phyloP scores from a whole-genome alignment of 2,888 invertebrate species.

The Diadegma fenestrale region DNA sequence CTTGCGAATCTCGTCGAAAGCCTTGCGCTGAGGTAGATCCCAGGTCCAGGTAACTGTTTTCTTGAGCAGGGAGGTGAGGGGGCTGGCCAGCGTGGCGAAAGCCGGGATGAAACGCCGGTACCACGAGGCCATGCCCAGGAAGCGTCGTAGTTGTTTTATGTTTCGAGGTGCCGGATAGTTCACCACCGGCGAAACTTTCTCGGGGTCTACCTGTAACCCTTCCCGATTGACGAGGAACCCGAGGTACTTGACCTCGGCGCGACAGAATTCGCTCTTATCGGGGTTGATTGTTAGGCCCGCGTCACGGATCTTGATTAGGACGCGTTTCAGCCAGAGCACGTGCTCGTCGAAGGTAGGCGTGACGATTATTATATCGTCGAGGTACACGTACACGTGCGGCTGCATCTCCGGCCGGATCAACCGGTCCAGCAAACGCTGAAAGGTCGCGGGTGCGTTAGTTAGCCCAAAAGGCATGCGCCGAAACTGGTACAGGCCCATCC shows the following conservation, averaged over 20 bases:
- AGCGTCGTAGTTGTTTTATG: conserved; percentile 33
- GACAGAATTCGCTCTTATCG: conserved; percentile 36
- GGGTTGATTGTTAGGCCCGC: conserved; percentile 66
- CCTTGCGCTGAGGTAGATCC: conserved; percentile 29
- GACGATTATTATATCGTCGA: conserved; percentile 67
- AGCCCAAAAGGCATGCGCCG: conserved; percentile 75
- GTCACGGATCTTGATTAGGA: conserved; percentile 72
- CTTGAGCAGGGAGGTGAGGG: conserved; percentile 8
- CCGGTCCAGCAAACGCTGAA: conserved; percentile 74
- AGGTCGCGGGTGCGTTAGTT: conserved; percentile 75
- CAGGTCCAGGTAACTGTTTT: conserved; percentile 48
- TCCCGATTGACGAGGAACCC: conserved; percentile 33
- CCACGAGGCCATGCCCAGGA: conserved; percentile 37
- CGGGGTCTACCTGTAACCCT: conserved; percentile 17
- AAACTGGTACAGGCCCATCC: conserved; percentile 76
- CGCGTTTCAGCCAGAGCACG: conserved; percentile 51
- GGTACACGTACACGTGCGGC: conserved; percentile 56
- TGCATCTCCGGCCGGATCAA: conserved; percentile 70
- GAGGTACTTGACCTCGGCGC: conserved; percentile 11
- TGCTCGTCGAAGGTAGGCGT: conserved; percentile 62
- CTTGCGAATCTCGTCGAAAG: conserved; percentile 45
- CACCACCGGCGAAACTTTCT: conserved; percentile 8
- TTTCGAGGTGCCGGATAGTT: conserved; percentile 18
- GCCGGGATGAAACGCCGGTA: conserved; percentile 45
- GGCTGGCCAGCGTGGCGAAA: conserved; percentile 7